These are phyloP conservation scores for Eulimnadia texana DNA, from an alignment of 1,140 invertebrate species.

Conservation along the genomic window DNA sequence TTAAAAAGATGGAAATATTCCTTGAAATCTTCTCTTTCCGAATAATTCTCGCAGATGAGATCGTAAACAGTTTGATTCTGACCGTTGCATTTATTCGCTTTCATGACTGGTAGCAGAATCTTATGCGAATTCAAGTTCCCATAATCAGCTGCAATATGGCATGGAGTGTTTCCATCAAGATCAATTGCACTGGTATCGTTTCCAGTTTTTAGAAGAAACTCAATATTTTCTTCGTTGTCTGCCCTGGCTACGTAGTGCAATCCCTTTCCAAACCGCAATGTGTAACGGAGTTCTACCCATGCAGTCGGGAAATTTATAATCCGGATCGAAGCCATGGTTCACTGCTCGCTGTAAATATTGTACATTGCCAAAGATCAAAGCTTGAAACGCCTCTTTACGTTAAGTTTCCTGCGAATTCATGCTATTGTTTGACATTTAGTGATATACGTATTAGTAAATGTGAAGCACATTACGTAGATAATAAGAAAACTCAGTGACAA, in stretches of 20 bases:
- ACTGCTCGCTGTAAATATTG: neutral
- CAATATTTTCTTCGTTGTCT: neutral
- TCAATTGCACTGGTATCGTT: neutral
- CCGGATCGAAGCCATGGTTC: neutral
- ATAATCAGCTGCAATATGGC: neutral
- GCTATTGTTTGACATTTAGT: no score
- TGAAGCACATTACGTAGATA: no score
- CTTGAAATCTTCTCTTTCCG: neutral
- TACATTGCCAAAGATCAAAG: neutral
- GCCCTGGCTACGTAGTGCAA: neutral
- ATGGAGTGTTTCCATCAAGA: neutral
- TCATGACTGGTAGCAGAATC: neutral
- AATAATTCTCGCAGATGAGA: neutral
- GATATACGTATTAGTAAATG: no score
- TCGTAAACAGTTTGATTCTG: neutral
- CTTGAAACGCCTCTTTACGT: neutral
- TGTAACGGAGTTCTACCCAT: no score
- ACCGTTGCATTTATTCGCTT: neutral
- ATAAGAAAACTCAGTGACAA: no score
- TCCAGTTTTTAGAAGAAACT: neutral
- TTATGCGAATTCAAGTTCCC: neutral
- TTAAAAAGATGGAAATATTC: neutral
- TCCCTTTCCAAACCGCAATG: no score
- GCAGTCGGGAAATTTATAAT: neutral
- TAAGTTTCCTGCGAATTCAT: neutral